Percentiles rank a stretch among this genome's conserved stretches.
Evolutionary conservation across 1,140 invertebrate genomes (phyloP).

Genomic region (Dinothrombium tinctorium): DNA sequence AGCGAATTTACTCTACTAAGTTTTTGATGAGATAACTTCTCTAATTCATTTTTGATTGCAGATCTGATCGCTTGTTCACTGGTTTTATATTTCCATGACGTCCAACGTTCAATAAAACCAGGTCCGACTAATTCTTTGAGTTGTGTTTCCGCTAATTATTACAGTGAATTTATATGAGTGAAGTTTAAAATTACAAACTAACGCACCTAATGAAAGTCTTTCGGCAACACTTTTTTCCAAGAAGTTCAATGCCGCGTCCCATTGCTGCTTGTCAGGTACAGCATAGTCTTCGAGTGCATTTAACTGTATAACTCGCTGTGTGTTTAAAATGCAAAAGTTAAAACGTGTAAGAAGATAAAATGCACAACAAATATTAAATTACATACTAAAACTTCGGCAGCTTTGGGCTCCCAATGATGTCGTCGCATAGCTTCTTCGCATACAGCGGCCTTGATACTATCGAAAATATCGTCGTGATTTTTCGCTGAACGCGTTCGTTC

Average conservation of each 20-base stretch:
- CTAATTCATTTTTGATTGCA: conserved; percentile 51
- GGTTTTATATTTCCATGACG: conserved; percentile 54
- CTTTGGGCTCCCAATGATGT: conserved; percentile 84
- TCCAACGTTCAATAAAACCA: conserved; percentile 38
- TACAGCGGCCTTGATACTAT: conserved; percentile 64
- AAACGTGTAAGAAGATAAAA: conserved; percentile 8
- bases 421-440: conserved; percentile 55
- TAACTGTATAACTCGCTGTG: conserved; percentile 73
- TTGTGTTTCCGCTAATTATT: conserved; percentile 33
- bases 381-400: conserved; percentile 29
- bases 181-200: background rate
- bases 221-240: conserved; percentile 61
- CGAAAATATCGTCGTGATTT: conserved; percentile 69
- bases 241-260: conserved; percentile 77
- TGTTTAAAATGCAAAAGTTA: conserved; percentile 9
- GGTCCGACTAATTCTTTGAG: conserved; percentile 58
- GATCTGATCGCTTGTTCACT: conserved; percentile 47
- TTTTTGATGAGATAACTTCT: conserved; percentile 13
- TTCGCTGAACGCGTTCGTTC: conserved; percentile 39
- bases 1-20: background rate
- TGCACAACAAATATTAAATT: conserved; percentile 5
- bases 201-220: conserved; percentile 33
- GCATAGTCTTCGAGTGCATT: conserved; percentile 81
- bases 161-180: too few species aligned
- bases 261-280: conserved; percentile 70